Evolutionary conservation across 2,888 invertebrate species (phyloP), one percentile per base, ranked within the genome.

Genomic region (Drosophila dives): DNA sequence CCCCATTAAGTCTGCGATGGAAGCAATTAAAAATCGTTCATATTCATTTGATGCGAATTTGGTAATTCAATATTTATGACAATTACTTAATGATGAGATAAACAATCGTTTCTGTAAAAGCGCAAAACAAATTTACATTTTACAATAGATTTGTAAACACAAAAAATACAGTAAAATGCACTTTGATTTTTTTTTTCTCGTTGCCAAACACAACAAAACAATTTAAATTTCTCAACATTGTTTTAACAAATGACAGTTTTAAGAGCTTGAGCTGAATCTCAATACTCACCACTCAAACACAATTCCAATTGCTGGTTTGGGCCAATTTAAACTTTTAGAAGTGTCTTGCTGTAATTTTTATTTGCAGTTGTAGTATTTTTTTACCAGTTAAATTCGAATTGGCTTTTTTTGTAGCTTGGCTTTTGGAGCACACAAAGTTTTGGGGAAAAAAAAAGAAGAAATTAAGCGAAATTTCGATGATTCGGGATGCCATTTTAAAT

Each of bases 21-120:
- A 75, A 66, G 77, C 70, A 75, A 77, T 77, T 80, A 77, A 80
- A 77, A 77, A 77, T 65, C 80, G 64, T 70, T 77, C 70, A 23
- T 32, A 51, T 77, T 59, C 29, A 58, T 59, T 51, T 62, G 36
- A n/a, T 55, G 55, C n/a, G n/a, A 1, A 55, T 12, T 38, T 26
- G 12, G 54, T n/a, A 29, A 55, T 38, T 55, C 26, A n/a, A 55
- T 55, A 55, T 55, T 38, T 38, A 38, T 55, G 55, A 38, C 36
- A 38, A 55, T 38, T 38, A 48, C 54, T 26, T 34, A 32, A 63
- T 63, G 40, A 67, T 56, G 56, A 66, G 36, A 55, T 26, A 26
- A 36, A 55, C 26, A 38, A 54, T n/a, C 23, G n/a, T 15, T 51
- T 26, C 5, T 26, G 4, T 10, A 5, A 49, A 26, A 2, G 26